Conservation (phyloP, 2,113 vertebrate species). For the Passer montanus region DNA sequence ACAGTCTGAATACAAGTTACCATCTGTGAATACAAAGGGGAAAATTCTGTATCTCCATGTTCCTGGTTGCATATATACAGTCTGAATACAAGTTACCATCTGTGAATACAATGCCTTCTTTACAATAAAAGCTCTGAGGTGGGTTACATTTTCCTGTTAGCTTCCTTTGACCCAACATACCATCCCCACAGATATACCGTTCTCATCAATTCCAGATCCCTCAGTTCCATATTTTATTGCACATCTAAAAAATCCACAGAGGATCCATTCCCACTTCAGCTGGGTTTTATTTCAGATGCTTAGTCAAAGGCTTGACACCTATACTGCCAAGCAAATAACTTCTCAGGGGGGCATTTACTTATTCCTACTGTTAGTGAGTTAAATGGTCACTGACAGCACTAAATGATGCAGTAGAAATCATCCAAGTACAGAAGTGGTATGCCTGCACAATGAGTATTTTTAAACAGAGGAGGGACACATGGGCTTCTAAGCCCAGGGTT, state of each 20-base stretch:
- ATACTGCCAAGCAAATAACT: slow-evolving; percentile 30
- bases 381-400: slow-evolving; percentile 52
- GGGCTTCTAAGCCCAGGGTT: neutral
- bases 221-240: neutral
- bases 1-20: neutral
- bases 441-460: neutral
- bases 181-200: neutral
- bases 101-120: neutral
- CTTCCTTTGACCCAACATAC: neutral
- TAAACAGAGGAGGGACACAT: neutral
- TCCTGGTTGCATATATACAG: neutral
- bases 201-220: neutral
- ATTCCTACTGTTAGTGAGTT: slow-evolving; percentile 17
- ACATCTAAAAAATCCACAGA: neutral
- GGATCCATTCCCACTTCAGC: neutral
- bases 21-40: neutral
- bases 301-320: slow-evolving; percentile 40
- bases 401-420: slow-evolving; percentile 47
- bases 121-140: neutral
- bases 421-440: neutral
- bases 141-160: neutral
- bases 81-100: neutral
- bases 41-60: neutral
- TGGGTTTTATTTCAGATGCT: slow-evolving; percentile 23
- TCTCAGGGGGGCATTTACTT: slow-evolving; percentile 32